These are phyloP conservation scores for Drosophila anomelani DNA, from an alignment of 2,888 invertebrate species.

Conservation along the genomic window DNA sequence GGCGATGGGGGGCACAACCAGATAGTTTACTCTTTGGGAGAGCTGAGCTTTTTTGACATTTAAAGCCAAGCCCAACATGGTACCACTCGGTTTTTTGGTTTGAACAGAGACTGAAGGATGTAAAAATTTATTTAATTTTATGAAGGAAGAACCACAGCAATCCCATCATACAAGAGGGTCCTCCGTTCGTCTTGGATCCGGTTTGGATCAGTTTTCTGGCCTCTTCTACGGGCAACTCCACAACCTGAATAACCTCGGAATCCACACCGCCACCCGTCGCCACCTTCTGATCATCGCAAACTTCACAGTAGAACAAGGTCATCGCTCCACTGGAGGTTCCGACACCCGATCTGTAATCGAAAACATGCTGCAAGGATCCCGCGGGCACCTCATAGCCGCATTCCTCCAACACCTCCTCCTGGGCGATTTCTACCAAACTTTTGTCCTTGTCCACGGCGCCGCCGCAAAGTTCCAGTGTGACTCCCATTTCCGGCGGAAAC, in stretches of 20 bases:
- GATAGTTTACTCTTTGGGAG: not conserved
- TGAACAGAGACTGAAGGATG: not conserved
- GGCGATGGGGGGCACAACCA: slow-evolving; percentile 2
- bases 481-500: slow-evolving; percentile 89
- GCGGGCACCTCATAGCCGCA: slow-evolving; percentile 86
- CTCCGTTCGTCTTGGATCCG: slow-evolving; percentile 42
- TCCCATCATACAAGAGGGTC: slow-evolving; percentile 36
- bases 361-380: slow-evolving; percentile 40
- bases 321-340: slow-evolving; percentile 48
- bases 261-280: slow-evolving; percentile 53
- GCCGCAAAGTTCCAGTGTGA: slow-evolving; percentile 96
- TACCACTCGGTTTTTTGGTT: slow-evolving; percentile 39
- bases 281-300: slow-evolving; percentile 55
- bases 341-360: slow-evolving; percentile 56
- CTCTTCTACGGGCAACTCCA: slow-evolving; percentile 59
- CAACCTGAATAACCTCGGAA: slow-evolving; percentile 54
- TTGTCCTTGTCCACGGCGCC: slow-evolving; percentile 95
- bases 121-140: slow-evolving; percentile 15
- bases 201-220: slow-evolving; percentile 42
- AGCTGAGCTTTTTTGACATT: slow-evolving; percentile 42
- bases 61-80: slow-evolving; percentile 24
- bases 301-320: slow-evolving; percentile 61
- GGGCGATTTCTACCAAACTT: slow-evolving; percentile 90
- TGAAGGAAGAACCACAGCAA: slow-evolving; percentile 56
- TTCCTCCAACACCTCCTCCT: slow-evolving; percentile 94